Base-by-base conservation (phyloP, 2,888 invertebrate genomes). In the Carcina quercana region DNA sequence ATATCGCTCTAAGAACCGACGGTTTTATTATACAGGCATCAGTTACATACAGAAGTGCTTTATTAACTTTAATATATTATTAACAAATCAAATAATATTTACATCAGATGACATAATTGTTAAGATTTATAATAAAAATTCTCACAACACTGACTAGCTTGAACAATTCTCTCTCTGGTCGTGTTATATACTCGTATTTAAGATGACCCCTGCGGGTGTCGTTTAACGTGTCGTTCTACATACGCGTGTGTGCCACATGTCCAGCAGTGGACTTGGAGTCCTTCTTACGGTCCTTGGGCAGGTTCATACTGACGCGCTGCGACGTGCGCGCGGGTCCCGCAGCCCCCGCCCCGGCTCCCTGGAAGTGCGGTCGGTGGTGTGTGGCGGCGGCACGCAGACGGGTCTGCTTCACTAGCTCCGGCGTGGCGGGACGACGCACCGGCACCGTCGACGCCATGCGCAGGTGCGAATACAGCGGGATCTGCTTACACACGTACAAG, bases 381-480 rank as follows among this genome's bases (percentile, higher is more conserved):
- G 25, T 21, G 27, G 21, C 4, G 30, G 15, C n/a, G n/a, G n/a
- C n/a, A n/a, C n/a, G n/a, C n/a, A 78, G 56, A n/a, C 78, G 65
- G 40, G 80, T 73, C 35, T 65, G 68, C 25, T 64, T 69, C 47
- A 87, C 82, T 22, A 75, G 63, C 43, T 72, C 70, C 12, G 90
- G 89, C 40, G 87, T 87, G 30, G 79, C 56, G 33, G 89, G 86
- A 20, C 86, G 76, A 29, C 82, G 74, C 47, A 90, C 76, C 32
- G 87, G 82, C 53, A 65, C 62, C 28, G 88, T 84, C 25, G 86
- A 78, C 46, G 88, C 86, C 60, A 89, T 86, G 50, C 86, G 85
- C 43, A 91, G 73, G 69, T 91, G 90, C 35, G 86, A 64, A 69
- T 90, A 91, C 40, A 91, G 86, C 32, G 91, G 91, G 64, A 91